These are phyloP conservation scores for Lapara coniferarum DNA, from an alignment of 2,888 invertebrate genomes.

Conservation along the genomic window DNA sequence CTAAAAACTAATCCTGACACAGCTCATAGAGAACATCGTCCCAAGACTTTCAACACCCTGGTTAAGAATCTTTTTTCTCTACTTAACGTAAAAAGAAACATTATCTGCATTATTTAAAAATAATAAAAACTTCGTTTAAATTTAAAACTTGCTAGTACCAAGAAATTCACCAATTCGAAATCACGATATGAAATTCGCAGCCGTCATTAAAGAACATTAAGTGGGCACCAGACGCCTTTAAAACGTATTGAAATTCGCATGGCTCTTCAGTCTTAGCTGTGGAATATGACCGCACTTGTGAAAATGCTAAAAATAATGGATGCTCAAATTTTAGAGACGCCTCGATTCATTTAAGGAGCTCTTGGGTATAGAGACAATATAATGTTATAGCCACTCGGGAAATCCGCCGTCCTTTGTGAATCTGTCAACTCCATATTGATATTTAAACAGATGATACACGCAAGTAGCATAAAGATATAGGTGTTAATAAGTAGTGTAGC, in stretches of 20 bases:
- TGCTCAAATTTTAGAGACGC: constrained; percentile 51
- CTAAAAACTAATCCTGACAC: too few species aligned
- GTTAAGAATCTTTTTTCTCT: too few species aligned
- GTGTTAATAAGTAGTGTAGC: too few species aligned
- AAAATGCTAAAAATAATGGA: constrained; percentile 49
- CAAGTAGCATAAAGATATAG: too few species aligned
- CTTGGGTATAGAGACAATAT: constrained; percentile 23
- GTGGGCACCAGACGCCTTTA: constrained; percentile 27
- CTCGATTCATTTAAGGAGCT: constrained; percentile 49
- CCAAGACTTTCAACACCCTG: too few species aligned
- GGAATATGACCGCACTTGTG: constrained; percentile 46
- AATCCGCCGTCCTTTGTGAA: constrained; percentile 22
- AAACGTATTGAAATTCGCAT: constrained; percentile 47
- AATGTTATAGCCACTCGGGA: constrained; percentile 29
- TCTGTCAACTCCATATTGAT: constrained; percentile 12
- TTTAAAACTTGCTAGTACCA: neutral
- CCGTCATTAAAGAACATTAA: constrained; percentile 35
- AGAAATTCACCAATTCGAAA: neutral
- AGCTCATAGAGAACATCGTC: too few species aligned
- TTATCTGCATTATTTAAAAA: neutral
- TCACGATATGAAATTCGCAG: neutral
- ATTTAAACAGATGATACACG: neutral
- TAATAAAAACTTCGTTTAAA: neutral
- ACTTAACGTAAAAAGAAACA: too few species aligned
- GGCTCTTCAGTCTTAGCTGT: constrained; percentile 36